These are phyloP conservation scores for Crax fasciolata DNA, from an alignment of 2,797 vertebrate species.

Conservation along the genomic window DNA sequence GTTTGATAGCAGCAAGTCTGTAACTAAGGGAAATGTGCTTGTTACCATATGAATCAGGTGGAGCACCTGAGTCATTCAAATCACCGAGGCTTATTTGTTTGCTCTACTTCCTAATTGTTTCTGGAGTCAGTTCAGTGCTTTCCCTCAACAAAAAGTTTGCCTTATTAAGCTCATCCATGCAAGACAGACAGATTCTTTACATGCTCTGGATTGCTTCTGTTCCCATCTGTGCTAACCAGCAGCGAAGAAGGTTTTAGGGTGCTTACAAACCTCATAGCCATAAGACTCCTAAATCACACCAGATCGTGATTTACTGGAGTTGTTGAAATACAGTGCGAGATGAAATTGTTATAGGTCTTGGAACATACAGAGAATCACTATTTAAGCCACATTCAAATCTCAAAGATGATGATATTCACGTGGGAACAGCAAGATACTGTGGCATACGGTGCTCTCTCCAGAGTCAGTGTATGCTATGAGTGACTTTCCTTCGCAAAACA, in stretches of 20 bases:
- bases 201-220: conserved; percentile 41
- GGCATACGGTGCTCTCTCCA: background rate
- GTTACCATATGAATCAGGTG: conserved; percentile 43
- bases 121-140: conserved; percentile 52
- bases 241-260: conserved; percentile 33
- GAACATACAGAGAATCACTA: conserved; percentile 48
- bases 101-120: conserved; percentile 55
- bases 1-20: background rate
- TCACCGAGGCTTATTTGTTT: conserved; percentile 56
- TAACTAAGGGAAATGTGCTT: background rate
- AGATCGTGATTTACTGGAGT: conserved; percentile 42
- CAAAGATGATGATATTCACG: conserved; percentile 32
- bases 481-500: background rate
- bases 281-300: conserved; percentile 3
- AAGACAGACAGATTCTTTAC: conserved; percentile 33
- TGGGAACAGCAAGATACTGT: background rate
- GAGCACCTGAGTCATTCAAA: conserved; percentile 34
- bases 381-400: conserved; percentile 40
- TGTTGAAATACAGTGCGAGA: conserved; percentile 57
- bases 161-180: conserved; percentile 41
- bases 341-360: conserved; percentile 40
- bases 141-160: conserved; percentile 31
- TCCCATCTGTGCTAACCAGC: conserved; percentile 38
- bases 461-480: background rate
- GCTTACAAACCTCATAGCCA: conserved; percentile 41